Conservation (phyloP, 2,888 invertebrate genomes). For the Clusia tigrina region DNA sequence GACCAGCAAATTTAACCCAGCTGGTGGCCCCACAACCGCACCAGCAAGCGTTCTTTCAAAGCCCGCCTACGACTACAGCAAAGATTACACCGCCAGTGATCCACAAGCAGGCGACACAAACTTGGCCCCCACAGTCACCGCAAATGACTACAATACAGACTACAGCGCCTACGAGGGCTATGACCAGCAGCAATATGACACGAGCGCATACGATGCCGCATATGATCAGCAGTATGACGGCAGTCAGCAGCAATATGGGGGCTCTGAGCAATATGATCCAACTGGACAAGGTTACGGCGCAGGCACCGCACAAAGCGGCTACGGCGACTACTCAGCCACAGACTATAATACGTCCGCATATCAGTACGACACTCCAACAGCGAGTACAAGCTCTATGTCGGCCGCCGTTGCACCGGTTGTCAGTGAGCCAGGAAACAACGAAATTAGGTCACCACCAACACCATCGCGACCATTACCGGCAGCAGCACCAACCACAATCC, state of each 20-base stretch:
- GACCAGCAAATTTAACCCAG: too few relatives aligned
- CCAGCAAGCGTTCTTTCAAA: conserved; percentile 18
- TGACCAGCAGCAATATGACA: conserved; percentile 59
- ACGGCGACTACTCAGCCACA: conserved; percentile 47
- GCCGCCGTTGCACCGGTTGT: conserved; percentile 23
- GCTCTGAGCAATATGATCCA: conserved; percentile 43
- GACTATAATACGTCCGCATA: conserved; percentile 53
- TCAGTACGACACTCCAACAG: conserved; percentile 51
- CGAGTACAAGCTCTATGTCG: too few relatives aligned
- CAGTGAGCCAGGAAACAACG: conserved; percentile 20
- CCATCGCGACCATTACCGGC: conserved; percentile 36
- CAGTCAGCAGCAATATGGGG: conserved; percentile 31
- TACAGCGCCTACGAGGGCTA: conserved; percentile 57
- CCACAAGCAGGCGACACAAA: conserved; percentile 32
- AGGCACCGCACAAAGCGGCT: conserved; percentile 37
- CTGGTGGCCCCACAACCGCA: conserved; percentile 36
- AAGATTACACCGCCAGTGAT: conserved; percentile 40
- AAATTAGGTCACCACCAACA: conserved; percentile 31
- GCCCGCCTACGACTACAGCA: conserved; percentile 24
- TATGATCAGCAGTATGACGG: conserved; percentile 52
- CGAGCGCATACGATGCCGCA: conserved; percentile 51
- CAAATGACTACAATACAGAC: conserved; percentile 51
- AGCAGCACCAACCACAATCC: conserved; percentile 29
- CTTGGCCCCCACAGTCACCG: conserved; percentile 36
- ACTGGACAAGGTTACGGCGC: conserved; percentile 40